A percentile compares a stretch with the other conserved stretches of the same genome.
phyloP scores from a whole-genome alignment of 1,140 invertebrate genomes.

The Harlomillsia oculata region DNA sequence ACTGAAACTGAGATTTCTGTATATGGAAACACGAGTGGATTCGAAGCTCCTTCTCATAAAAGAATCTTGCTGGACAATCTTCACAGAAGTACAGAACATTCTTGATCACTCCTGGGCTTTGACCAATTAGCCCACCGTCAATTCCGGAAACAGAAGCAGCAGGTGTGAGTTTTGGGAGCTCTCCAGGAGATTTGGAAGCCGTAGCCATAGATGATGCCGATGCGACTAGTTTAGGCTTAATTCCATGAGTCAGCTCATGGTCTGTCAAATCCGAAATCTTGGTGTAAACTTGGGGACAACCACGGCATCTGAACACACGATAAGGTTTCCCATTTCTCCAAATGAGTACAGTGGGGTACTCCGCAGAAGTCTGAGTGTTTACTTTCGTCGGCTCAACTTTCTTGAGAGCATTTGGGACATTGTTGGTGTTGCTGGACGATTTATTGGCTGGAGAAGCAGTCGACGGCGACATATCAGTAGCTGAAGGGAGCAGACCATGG shows the following conservation, averaged over 20 bases:
- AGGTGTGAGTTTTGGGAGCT: too few species aligned
- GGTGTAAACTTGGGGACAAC: constrained; percentile 24
- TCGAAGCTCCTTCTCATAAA: constrained; percentile 53
- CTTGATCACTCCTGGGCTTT: constrained; percentile 5
- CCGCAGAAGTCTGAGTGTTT: neutral
- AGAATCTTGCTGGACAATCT: constrained; percentile 64
- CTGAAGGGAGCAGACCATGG: constrained; percentile 50
- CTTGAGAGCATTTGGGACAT: too few species aligned
- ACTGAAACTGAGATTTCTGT: constrained; percentile 52
- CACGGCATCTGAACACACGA: constrained; percentile 13
- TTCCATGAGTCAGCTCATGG: constrained; percentile 8
- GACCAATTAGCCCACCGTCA: too few species aligned
- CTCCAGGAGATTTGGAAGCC: too few species aligned
- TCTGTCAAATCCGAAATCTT: constrained; percentile 20
- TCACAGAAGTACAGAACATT: constrained; percentile 44
- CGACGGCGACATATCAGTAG: neutral
- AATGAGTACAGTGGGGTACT: constrained; percentile 17
- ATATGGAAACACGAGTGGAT: constrained; percentile 61
- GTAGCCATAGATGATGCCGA: too few species aligned
- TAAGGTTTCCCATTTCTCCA: constrained; percentile 12
- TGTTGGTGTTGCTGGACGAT: neutral
- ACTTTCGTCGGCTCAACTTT: neutral
- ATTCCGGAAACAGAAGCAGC: too few species aligned
- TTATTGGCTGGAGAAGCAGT: neutral
- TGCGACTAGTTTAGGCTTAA: too few species aligned